phyloP scores from a whole-genome alignment of 2,888 invertebrate genomes.

The Melieria picta region DNA sequence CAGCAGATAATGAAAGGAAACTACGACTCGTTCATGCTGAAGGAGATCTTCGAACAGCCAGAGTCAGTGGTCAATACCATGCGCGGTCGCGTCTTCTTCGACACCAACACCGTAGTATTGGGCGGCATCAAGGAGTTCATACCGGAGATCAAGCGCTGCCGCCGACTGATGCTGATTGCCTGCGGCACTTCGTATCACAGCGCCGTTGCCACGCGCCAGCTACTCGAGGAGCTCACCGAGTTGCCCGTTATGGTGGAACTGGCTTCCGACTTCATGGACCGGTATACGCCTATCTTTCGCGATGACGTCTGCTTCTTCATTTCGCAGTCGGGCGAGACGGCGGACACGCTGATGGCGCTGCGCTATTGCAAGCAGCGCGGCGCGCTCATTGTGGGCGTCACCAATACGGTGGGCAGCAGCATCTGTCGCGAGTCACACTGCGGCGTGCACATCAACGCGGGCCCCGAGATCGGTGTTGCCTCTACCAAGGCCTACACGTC shows the following conservation, averaged over 20 bases:
- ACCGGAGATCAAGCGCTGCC: constrained; percentile 95
- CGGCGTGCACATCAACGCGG: constrained; percentile 99
- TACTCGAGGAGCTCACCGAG: constrained; percentile 97
- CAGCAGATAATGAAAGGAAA: constrained; percentile 99
- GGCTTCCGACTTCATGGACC: constrained; percentile 97
- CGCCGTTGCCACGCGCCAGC: constrained; percentile 95
- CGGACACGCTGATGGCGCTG: constrained; percentile 94
- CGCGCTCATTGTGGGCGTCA: constrained; percentile 96
- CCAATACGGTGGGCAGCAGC: constrained; percentile 98
- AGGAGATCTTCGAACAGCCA: constrained; percentile 99
- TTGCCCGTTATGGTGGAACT: constrained; percentile 99
- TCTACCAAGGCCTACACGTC: constrained; percentile 99
- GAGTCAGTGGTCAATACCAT: constrained; percentile 99
- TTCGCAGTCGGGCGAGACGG: constrained; percentile 98
- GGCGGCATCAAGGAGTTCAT: constrained; percentile 99
- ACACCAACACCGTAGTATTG: constrained; percentile 84
- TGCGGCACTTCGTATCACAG: constrained; percentile 99
- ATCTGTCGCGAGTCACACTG: constrained; percentile 99
- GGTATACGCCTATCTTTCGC: constrained; percentile 97
- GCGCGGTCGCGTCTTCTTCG: constrained; percentile 97
- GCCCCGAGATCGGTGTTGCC: constrained; percentile 99
- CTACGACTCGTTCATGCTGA: constrained; percentile 99
- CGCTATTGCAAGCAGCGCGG: constrained; percentile 97
- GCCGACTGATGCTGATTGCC: constrained; percentile 95
- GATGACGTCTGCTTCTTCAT: constrained; percentile 99